These are phyloP conservation scores for Lepeophtheirus salmonis DNA, from an alignment of 1,140 invertebrate genomes.

Conservation along the genomic window DNA sequence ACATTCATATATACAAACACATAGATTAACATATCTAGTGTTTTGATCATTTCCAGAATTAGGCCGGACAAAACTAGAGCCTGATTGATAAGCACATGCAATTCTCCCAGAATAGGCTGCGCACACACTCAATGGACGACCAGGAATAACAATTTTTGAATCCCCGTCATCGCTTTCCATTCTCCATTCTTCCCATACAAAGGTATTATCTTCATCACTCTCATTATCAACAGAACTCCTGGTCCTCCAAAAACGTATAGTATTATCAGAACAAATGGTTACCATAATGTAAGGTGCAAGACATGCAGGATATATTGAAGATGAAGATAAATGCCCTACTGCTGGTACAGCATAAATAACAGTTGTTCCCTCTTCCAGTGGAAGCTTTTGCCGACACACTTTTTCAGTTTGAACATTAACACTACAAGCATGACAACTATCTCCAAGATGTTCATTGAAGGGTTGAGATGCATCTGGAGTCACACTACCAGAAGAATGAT, in stretches of 20 bases:
- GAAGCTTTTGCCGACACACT: conserved; percentile 61
- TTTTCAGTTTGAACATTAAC: conserved; percentile 44
- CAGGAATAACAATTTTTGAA: conserved; percentile 62
- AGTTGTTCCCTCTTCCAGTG: conserved; percentile 69
- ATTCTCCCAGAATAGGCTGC: conserved; percentile 91
- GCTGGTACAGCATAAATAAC: conserved; percentile 77
- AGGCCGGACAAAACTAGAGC: conserved; percentile 24
- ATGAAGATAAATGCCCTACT: conserved; percentile 89
- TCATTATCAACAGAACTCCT: conserved; percentile 40
- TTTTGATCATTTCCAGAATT: conserved; percentile 48
- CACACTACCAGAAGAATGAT: conserved; percentile 29
- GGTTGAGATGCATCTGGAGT: conserved; percentile 22
- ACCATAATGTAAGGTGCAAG: conserved; percentile 86
- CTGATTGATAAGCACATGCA: conserved; percentile 77
- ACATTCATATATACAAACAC: conserved; percentile 94
- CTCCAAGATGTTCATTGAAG: conserved; percentile 18
- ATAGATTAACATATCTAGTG: conserved; percentile 71
- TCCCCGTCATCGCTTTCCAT: conserved; percentile 62
- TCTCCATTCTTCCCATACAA: conserved; percentile 70
- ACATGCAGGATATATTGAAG: conserved; percentile 93
- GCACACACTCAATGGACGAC: conserved; percentile 63
- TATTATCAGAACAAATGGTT: conserved; percentile 69
- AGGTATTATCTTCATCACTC: conserved; percentile 30
- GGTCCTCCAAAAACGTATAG: conserved; percentile 54
- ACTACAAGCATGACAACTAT: conserved; percentile 30